Evolutionary conservation across 2,797 vertebrate species (phyloP), one percentile per base, ranked within the genome.

Genomic region (Synaphobranchus kaupii): DNA sequence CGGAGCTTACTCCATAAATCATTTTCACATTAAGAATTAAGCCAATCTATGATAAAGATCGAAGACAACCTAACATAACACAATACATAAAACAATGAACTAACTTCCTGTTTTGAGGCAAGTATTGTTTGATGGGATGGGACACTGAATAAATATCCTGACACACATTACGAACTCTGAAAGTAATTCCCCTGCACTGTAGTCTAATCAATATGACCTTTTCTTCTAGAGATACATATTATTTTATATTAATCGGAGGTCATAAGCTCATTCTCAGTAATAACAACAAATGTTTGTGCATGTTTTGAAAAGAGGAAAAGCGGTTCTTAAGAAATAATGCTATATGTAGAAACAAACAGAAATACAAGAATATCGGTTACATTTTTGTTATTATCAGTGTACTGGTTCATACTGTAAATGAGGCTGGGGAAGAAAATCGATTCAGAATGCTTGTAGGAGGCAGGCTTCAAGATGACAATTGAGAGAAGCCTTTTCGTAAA

Each of bases 51-150:
- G 87, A 87, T 88, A 91, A 48, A 82, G 71, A 88, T 89, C 90
- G 92, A 86, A 71, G 87, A 58, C 90, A 89, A 90, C 71, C 66
- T 84, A 91, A 73, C 12, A 63, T 6, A 56, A 54, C 52, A 66
- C 28, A 60, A 83, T 84, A 88, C 89, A 91, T 87, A 88, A 89
- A 76, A 76, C 31, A 76, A 76, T 76, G 90, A 92, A 91, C 82
- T 56, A 63, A 84, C 85, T 60, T 0, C 1, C 83, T 90, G 91
- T 90, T 91, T 88, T 92, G 89, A 76, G 89, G 88, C 50, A 90
- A 91, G 84, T 34, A 83, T 88, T 48, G 89, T 39, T 85, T 87
- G 84, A 73, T 85, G 88, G 89, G 87, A 88, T 86, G 92, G 90
- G 54, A 84, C 58, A 7, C 15, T 68, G 39, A 50, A 28, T 3